Evolutionary conservation across 2,113 vertebrate genomes (phyloP).

Genomic region (Corythoichthys intestinalis): DNA sequence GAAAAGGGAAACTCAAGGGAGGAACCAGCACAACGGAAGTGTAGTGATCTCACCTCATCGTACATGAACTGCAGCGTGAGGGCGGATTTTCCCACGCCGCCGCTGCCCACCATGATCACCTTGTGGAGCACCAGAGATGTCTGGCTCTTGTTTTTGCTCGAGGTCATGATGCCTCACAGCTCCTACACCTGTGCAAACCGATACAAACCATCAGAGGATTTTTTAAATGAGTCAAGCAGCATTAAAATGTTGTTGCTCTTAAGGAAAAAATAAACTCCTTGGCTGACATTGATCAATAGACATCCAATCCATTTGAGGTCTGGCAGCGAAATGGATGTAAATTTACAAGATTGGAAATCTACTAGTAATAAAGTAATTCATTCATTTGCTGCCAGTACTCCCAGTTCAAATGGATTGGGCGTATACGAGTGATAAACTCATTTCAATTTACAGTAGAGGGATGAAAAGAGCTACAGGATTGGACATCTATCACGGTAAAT

Average conservation of each 20-base stretch:
- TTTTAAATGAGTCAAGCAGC: background rate
- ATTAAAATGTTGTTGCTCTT: background rate
- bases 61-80: conserved; percentile 78
- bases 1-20: background rate
- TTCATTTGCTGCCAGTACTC: no score
- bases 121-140: conserved; percentile 73
- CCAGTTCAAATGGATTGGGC: no score
- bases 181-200: conserved; percentile 2
- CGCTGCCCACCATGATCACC: conserved; percentile 76
- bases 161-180: conserved; percentile 55
- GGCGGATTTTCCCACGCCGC: conserved; percentile 72
- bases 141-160: conserved; percentile 69
- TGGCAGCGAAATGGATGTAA: no score
- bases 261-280: background rate
- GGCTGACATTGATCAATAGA: no score
- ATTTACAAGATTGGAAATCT: no score
- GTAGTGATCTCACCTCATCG: conserved; percentile 63
- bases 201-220: background rate
- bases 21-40: background rate
- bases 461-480: no score
- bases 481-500: no score
- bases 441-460: no score
- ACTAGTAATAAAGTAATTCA: no score
- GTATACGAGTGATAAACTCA: no score
- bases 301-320: no score